These are phyloP conservation scores for Pseudopipra pipra DNA, from an alignment of 2,113 vertebrate genomes.

Conservation along the genomic window DNA sequence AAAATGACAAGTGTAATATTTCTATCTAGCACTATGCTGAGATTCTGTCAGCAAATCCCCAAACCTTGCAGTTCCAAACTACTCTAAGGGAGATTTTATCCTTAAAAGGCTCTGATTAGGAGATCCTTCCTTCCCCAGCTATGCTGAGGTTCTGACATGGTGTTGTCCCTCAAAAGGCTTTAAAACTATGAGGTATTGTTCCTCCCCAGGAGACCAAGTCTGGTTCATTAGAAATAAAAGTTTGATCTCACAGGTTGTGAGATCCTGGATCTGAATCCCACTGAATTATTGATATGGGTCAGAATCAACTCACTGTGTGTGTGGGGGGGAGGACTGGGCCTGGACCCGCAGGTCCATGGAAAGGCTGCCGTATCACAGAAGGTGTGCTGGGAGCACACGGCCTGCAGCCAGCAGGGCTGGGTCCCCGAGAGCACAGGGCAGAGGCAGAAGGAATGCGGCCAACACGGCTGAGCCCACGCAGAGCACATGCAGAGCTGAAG, in stretches of 20 bases:
- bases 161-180: not conserved
- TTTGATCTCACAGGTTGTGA: not conserved
- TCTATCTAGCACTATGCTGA: not conserved
- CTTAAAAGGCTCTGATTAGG: not conserved
- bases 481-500: no score
- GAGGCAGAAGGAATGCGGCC: no score
- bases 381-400: no score
- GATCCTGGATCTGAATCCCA: no score
- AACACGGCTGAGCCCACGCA: no score
- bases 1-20: slow-evolving; percentile 36
- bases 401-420: no score
- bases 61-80: not conserved
- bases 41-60: not conserved
- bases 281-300: no score
- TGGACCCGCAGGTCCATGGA: no score
- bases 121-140: not conserved
- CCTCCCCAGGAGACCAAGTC: not conserved
- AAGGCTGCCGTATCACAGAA: no score
- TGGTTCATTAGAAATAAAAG: not conserved
- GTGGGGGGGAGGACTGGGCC: no score
- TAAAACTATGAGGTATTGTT: not conserved
- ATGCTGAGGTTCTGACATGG: not conserved
- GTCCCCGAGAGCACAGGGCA: no score
- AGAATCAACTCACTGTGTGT: no score
- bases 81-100: not conserved